Percentiles rank a stretch among this genome's conserved stretches.
Evolutionary conservation across 2,113 vertebrate species (phyloP).

Genomic region (Emydura subglobosa): DNA sequence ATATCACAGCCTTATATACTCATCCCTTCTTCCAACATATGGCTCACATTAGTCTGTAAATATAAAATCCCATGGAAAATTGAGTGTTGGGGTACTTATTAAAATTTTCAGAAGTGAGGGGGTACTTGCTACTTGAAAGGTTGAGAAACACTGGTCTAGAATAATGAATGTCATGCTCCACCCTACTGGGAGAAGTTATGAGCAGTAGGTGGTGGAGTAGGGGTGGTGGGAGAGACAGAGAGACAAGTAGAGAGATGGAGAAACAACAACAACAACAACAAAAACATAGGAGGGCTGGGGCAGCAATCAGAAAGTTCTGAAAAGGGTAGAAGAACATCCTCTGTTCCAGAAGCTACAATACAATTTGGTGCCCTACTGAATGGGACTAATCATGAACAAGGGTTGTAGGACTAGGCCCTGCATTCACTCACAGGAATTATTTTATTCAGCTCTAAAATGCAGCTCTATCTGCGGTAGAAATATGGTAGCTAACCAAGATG

Average conservation of each 20-base stretch:
- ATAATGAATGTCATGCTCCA: not conserved
- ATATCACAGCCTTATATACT: too few species aligned
- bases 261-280: not conserved
- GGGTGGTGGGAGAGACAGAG: not conserved
- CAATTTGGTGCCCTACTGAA: not conserved
- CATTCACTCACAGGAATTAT: not conserved
- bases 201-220: not conserved
- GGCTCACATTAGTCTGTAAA: too few species aligned
- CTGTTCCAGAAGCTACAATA: not conserved
- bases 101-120: too few species aligned
- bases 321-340: not conserved
- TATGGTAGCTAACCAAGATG: not conserved
- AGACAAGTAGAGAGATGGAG: not conserved
- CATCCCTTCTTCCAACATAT: too few species aligned
- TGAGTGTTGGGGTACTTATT: too few species aligned
- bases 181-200: not conserved
- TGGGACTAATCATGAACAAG: not conserved
- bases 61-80: too few species aligned
- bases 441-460: not conserved
- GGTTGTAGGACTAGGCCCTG: not conserved
- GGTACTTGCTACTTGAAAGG: too few species aligned
- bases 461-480: not conserved
- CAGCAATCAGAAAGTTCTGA: not conserved
- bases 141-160: too few species aligned
- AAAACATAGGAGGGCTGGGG: not conserved